A percentile compares a stretch with the other conserved stretches of the same genome.
These are phyloP conservation scores for Callospermophilus lateralis DNA, from an alignment of 2,113 vertebrate genomes.

Conservation along the genomic window DNA sequence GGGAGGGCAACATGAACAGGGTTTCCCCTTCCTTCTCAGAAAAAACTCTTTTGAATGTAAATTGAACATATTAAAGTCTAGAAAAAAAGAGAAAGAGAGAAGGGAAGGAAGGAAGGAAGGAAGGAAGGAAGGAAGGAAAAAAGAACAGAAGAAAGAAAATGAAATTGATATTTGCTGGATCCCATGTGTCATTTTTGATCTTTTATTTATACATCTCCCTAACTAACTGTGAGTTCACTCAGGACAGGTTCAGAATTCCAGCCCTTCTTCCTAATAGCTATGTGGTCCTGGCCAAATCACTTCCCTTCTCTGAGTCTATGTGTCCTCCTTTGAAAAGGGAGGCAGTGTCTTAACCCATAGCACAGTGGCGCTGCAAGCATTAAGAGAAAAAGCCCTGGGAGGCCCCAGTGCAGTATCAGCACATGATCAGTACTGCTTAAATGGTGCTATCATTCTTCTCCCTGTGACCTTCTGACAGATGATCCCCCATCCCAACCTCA, in stretches of 20 bases:
- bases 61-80: neutral
- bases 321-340: neutral
- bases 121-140: neutral
- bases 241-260: neutral
- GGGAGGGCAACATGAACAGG: too few species aligned
- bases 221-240: neutral
- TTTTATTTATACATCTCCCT: neutral
- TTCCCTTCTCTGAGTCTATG: neutral
- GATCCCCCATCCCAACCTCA: neutral
- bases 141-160: neutral
- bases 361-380: fast-evolving
- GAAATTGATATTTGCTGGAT: neutral
- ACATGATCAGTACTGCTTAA: neutral
- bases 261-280: neutral
- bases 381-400: neutral
- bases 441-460: neutral
- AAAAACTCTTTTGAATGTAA: neutral
- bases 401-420: neutral
- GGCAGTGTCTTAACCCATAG: neutral
- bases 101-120: neutral
- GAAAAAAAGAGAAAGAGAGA: neutral
- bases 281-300: neutral
- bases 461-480: neutral
- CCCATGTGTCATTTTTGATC: neutral
- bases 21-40: neutral